phyloP scores from a whole-genome alignment of 2,888 invertebrate species.

The Gortyna flavago region DNA sequence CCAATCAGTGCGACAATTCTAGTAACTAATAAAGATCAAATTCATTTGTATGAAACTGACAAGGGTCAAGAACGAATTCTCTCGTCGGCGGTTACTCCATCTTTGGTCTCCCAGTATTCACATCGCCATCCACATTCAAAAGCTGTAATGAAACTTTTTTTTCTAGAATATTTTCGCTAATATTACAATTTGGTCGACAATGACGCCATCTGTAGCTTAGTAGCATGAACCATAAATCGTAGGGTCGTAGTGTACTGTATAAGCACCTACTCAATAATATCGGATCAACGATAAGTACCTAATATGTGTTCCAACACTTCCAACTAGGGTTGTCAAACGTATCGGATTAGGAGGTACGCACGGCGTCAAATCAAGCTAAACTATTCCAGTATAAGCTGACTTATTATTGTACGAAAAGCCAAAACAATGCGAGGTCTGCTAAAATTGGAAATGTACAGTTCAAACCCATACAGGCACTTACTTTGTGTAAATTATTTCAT shows the following conservation, averaged over 20 bases:
- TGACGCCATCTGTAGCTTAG: not conserved
- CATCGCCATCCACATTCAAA: not conserved
- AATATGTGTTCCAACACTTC: constrained; percentile 15
- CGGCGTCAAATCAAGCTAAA: no score
- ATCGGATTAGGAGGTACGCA: not conserved
- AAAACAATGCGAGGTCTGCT: not conserved
- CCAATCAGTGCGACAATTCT: not conserved
- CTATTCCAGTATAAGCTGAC: not conserved
- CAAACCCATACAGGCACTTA: no score
- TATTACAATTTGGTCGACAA: not conserved
- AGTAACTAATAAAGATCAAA: not conserved
- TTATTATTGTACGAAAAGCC: not conserved
- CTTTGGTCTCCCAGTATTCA: not conserved
- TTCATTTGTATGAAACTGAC: not conserved
- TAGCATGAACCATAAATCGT: not conserved
- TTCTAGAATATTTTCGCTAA: not conserved
- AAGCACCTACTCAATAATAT: constrained; percentile 1
- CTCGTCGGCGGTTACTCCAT: not conserved
- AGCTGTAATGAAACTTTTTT: not conserved
- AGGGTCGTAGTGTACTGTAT: not conserved
- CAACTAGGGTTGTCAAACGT: not conserved
- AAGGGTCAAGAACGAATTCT: not conserved
- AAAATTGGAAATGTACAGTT: not conserved
- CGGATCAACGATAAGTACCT: constrained; percentile 17
- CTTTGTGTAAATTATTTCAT: no score